These are phyloP conservation scores for Cariama cristata DNA, from an alignment of 2,113 vertebrate genomes.

Conservation along the genomic window DNA sequence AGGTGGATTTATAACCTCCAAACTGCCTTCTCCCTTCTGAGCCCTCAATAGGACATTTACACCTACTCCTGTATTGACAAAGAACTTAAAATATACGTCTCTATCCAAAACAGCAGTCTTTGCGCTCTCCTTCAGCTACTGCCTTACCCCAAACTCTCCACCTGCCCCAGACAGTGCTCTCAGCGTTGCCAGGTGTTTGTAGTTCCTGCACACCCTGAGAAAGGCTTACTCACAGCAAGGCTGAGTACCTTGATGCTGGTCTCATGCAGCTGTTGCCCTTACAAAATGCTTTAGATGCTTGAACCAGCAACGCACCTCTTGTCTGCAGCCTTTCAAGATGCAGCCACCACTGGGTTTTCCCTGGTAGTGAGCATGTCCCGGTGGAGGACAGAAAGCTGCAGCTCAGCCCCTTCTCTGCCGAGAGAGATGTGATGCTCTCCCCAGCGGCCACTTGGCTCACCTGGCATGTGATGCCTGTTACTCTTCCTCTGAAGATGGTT, in stretches of 20 bases:
- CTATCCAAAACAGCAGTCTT: background rate
- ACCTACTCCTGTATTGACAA: background rate
- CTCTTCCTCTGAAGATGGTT: background rate
- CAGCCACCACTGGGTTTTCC: background rate
- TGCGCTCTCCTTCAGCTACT: background rate
- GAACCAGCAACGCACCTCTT: background rate
- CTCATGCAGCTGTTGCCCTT: background rate
- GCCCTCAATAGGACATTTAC: background rate
- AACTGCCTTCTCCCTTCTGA: background rate
- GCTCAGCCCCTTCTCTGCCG: background rate
- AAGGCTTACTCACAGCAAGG: background rate
- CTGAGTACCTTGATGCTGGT: background rate
- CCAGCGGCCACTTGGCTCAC: background rate
- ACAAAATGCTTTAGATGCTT: background rate
- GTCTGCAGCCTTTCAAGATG: background rate
- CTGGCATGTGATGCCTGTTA: rapidly evolving
- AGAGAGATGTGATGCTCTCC: background rate
- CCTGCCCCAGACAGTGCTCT: background rate
- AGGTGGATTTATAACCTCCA: background rate
- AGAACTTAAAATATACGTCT: rapidly evolving
- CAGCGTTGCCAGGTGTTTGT: background rate
- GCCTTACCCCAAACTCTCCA: background rate
- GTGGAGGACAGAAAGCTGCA: background rate
- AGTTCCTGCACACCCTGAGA: background rate
- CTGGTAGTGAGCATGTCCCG: background rate